These are phyloP conservation scores for Alouatta palliata DNA, from an alignment of 2,113 vertebrate genomes.

Conservation along the genomic window DNA sequence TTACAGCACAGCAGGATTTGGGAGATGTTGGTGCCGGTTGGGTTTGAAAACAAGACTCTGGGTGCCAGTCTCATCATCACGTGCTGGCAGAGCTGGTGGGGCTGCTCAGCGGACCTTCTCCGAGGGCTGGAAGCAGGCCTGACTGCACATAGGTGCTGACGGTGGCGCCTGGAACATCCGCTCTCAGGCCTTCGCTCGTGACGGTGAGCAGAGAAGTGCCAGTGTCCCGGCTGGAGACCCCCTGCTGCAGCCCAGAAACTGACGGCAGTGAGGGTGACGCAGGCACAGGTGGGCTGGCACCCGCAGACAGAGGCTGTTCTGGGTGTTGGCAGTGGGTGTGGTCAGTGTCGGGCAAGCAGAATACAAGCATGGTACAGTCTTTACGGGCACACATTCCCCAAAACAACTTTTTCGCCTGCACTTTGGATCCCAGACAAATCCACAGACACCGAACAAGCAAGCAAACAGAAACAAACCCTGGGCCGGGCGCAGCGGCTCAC, in stretches of 20 bases:
- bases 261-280: not conserved
- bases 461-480: not conserved
- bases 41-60: fast-evolving
- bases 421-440: not conserved
- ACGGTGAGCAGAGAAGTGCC: not conserved
- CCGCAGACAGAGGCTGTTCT: not conserved
- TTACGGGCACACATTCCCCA: fast-evolving
- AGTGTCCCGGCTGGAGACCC: not conserved
- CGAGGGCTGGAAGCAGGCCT: not conserved
- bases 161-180: too few relatives aligned
- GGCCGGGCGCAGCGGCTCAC: too few relatives aligned
- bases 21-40: fast-evolving
- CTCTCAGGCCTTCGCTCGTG: too few relatives aligned
- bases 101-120: fast-evolving
- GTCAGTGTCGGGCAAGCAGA: fast-evolving
- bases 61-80: not conserved
- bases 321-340: not conserved
- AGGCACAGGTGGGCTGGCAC: too few relatives aligned
- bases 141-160: fast-evolving
- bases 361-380: not conserved
- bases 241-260: not conserved
- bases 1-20: fast-evolving
- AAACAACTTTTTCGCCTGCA: too few relatives aligned
- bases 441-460: not conserved
- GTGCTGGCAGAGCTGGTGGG: fast-evolving